Conservation (phyloP, 2,113 vertebrate genomes). For the Pollimyrus isidori region DNA sequence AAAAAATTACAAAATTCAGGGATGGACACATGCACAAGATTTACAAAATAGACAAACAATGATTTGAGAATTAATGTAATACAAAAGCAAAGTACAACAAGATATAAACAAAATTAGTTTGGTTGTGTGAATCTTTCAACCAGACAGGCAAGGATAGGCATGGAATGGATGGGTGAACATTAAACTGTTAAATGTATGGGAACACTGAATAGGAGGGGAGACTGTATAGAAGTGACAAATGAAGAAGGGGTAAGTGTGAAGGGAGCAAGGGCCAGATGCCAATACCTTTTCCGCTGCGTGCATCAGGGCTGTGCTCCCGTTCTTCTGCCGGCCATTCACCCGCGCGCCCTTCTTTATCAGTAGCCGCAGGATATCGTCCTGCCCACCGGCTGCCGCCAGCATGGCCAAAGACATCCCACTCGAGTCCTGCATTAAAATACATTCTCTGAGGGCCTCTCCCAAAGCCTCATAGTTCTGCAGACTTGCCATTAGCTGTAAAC, state of each 20-base stretch:
- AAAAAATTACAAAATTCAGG: neutral
- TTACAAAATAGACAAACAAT: neutral
- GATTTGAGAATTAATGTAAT: neutral
- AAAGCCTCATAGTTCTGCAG: neutral
- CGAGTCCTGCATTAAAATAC: conserved; percentile 65
- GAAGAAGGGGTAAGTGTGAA: neutral
- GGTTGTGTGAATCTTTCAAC: neutral
- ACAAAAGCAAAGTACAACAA: neutral
- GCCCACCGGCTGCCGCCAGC: conserved; percentile 88
- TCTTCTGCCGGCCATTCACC: conserved; percentile 83
- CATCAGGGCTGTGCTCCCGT: conserved; percentile 89
- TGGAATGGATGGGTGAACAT: neutral
- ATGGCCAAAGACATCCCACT: conserved; percentile 92
- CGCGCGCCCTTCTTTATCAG: conserved; percentile 87
- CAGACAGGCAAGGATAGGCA: neutral
- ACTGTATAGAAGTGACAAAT: neutral
- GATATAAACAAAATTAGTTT: neutral
- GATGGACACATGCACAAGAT: neutral
- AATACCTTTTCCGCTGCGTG: conserved; percentile 91
- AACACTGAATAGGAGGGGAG: neutral
- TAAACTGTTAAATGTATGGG: neutral
- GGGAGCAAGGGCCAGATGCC: neutral
- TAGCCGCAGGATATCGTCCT: conserved; percentile 85
- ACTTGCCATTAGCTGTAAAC: neutral
- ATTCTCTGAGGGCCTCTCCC: neutral